These are phyloP conservation scores for Anguilla marmorata DNA, from an alignment of 2,797 vertebrate genomes.

Conservation along the genomic window DNA sequence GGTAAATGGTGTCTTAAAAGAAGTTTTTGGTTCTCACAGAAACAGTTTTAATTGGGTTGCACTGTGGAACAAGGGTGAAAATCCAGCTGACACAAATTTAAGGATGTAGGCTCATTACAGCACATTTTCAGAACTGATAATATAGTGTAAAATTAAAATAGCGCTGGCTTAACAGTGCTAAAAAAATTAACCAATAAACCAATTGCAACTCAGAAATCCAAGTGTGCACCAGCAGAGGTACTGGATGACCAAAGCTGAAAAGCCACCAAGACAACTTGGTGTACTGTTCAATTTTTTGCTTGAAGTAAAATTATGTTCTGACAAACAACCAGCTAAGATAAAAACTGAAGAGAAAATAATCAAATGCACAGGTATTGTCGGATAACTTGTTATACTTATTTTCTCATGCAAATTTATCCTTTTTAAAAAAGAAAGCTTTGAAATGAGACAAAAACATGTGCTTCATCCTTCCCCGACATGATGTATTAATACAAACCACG, in stretches of 20 bases:
- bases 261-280: background rate
- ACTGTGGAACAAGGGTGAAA: background rate
- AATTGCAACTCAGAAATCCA: background rate
- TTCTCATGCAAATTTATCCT: background rate
- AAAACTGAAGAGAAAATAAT: background rate
- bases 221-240: background rate
- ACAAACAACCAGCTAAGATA: background rate
- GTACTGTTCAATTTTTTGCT: background rate
- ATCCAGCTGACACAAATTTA: background rate
- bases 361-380: background rate
- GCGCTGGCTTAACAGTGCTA: background rate
- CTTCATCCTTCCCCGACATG: background rate
- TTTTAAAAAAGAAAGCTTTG: background rate
- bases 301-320: background rate
- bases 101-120: background rate
- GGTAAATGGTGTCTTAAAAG: background rate
- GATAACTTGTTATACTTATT: background rate
- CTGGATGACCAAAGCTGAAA: background rate
- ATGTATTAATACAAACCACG: background rate
- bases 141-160: background rate
- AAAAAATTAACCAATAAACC: background rate
- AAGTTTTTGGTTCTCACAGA: conserved; percentile 11
- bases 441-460: background rate
- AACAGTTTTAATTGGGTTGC: background rate
- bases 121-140: background rate